Evolutionary conservation across 1,140 invertebrate genomes (phyloP).

Genomic region (Phymorhynchus buccinoides): DNA sequence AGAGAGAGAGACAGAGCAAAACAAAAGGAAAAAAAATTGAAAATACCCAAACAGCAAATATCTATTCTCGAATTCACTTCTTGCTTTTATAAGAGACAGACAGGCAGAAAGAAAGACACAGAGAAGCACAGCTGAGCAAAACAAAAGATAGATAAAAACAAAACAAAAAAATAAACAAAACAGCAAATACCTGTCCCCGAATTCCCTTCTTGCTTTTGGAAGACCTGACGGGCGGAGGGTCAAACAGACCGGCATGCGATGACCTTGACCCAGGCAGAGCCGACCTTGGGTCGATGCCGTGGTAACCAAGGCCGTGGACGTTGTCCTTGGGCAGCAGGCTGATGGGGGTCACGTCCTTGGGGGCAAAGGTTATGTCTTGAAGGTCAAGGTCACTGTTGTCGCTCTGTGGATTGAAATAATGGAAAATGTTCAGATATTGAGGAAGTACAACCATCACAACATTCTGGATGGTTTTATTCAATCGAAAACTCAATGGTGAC

Average conservation of each 20-base stretch:
- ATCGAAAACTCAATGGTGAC: neutral
- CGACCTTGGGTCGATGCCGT: conserved; percentile 78
- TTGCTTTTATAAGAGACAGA: too few relatives aligned
- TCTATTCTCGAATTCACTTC: too few relatives aligned
- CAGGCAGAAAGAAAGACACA: too few relatives aligned
- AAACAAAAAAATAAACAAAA: neutral
- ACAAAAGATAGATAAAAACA: too few relatives aligned
- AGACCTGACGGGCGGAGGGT: conserved; percentile 52
- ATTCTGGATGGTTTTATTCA: neutral
- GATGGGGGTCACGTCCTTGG: conserved; percentile 83
- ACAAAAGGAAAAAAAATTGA: too few relatives aligned
- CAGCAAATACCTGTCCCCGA: conserved; percentile 78
- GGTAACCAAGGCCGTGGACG: conserved; percentile 85
- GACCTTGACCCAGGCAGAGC: conserved; percentile 60
- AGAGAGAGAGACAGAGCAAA: too few relatives aligned
- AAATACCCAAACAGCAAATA: too few relatives aligned
- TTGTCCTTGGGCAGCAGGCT: conserved; percentile 82
- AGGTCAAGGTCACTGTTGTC: conserved; percentile 72
- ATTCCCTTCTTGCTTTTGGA: conserved; percentile 79
- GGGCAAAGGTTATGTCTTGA: conserved; percentile 76
- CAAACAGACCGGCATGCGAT: conserved; percentile 67
- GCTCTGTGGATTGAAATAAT: neutral
- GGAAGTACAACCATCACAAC: neutral
- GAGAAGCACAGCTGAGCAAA: too few relatives aligned
- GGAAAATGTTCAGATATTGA: neutral